Conservation (phyloP, 2,113 vertebrate genomes). For the Dicerorhinus sumatrensis region DNA sequence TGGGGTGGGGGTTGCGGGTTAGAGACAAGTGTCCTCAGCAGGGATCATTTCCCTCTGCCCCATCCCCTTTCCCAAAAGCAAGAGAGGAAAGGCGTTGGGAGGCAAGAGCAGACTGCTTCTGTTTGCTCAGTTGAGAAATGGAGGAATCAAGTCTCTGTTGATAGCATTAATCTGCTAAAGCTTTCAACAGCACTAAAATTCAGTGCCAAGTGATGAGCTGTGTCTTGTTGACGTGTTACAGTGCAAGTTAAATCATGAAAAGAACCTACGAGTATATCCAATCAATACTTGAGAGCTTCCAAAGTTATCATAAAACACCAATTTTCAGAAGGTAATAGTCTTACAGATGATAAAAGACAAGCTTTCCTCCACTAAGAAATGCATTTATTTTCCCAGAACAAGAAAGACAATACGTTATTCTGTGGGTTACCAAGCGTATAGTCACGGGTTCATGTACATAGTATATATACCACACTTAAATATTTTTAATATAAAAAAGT, state of each 20-base stretch:
- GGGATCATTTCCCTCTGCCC: neutral
- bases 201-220: conserved; percentile 48
- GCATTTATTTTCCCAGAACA: conserved; percentile 14
- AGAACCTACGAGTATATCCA: conserved; percentile 21
- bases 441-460: neutral
- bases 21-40: neutral
- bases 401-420: conserved; percentile 38
- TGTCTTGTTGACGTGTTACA: neutral
- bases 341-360: neutral
- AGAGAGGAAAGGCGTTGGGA: neutral
- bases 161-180: conserved; percentile 62
- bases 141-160: conserved; percentile 59
- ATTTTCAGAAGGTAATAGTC: conserved; percentile 42
- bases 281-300: conserved; percentile 48
- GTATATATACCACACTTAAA: neutral
- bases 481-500: conserved; percentile 35
- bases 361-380: conserved; percentile 30
- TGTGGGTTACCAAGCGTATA: neutral
- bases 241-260: conserved; percentile 57
- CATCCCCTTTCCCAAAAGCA: neutral
- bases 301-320: conserved; percentile 60
- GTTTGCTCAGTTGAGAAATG: conserved; percentile 65
- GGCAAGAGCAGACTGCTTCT: neutral
- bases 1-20: neutral
- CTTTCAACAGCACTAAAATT: conserved; percentile 67